Base-by-base conservation (phyloP, 2,797 vertebrate species). In the Nothura maculosa region DNA sequence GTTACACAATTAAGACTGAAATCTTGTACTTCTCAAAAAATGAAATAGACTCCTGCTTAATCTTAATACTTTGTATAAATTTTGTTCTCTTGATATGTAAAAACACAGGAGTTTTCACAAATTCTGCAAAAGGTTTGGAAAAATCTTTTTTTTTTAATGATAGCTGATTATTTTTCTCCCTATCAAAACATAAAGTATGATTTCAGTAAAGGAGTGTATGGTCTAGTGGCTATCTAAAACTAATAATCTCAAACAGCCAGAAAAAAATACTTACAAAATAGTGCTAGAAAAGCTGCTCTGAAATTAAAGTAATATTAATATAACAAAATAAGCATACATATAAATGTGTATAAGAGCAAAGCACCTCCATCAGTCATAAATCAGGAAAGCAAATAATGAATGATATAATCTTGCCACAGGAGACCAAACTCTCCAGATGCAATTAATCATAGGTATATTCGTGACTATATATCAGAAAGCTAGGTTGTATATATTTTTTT, bases 341-440 rank as follows among this genome's bases (percentile, higher is more conserved):
- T 32, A 85, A 72, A 66, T 69, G 15, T 81, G 14, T 68, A 21
- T 27, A 69, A 74, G 21, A 87, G 5, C 11, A 60, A 7, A 60
- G 27, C 55, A 58, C 38, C 25, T 68, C 70, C 34, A 76, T 72
- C 58, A 90, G 38, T 93, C 55, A 81, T 66, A 85, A 89, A 84
- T 87, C 50, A 73, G 30, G 38, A 94, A 90, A 85, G 55, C 15
- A 93, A 95, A 92, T 82, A 94, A 62, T 61, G 27, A 91, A 77
- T 69, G 28, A 82, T 89, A 82, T 92, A 68, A 72, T 78, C 55
- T 72, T 93, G 40, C 54, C 69, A 91, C 42, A 81, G 79, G 62
- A 92, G 34, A 85, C n/a, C 17, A 91, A 91, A 89, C 82, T 64
- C 50, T 89, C 79, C 85, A 47, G 12, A 4, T 6, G 15, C 45